phyloP scores from a whole-genome alignment of 2,888 invertebrate species.

The Harmothoe impar region DNA sequence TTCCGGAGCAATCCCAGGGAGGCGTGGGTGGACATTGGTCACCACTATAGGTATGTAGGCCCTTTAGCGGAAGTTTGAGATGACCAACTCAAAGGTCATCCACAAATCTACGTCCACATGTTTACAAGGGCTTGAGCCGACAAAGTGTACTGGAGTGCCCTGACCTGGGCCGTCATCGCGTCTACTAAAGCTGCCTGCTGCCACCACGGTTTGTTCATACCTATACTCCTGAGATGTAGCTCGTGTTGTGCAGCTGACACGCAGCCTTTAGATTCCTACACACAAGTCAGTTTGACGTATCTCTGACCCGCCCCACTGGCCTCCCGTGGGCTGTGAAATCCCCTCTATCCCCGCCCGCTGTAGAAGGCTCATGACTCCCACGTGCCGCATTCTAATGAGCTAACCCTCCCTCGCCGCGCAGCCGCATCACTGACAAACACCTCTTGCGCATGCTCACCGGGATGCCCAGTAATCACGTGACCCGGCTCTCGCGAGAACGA shows the following conservation, averaged over 20 bases:
- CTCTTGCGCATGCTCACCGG: conserved; percentile 1
- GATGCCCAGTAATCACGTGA: background rate
- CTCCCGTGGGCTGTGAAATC: conserved; percentile 13
- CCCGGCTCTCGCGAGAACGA: background rate
- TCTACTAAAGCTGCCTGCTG: too few relatives aligned
- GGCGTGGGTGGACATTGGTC: background rate
- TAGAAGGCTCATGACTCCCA: background rate
- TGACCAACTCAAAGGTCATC: background rate
- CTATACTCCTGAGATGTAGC: too few relatives aligned
- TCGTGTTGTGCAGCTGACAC: too few relatives aligned
- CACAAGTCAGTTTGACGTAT: background rate
- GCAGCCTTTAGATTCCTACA: background rate
- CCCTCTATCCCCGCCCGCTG: background rate
- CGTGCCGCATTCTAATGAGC: conserved; percentile 9
- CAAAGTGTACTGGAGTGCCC: too few relatives aligned
- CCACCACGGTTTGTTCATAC: too few relatives aligned
- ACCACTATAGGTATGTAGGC: background rate
- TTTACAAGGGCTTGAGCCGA: too few relatives aligned
- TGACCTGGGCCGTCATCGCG: too few relatives aligned
- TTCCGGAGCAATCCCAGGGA: background rate
- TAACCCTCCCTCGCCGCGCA: background rate
- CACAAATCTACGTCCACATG: background rate
- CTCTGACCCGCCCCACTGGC: background rate
- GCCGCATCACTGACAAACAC: conserved; percentile 6
- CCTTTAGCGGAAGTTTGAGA: background rate